Evolutionary conservation across 2,113 vertebrate genomes (phyloP), one percentile per base, ranked within the genome.

Genomic region (Andinoacara biseriatus): DNA sequence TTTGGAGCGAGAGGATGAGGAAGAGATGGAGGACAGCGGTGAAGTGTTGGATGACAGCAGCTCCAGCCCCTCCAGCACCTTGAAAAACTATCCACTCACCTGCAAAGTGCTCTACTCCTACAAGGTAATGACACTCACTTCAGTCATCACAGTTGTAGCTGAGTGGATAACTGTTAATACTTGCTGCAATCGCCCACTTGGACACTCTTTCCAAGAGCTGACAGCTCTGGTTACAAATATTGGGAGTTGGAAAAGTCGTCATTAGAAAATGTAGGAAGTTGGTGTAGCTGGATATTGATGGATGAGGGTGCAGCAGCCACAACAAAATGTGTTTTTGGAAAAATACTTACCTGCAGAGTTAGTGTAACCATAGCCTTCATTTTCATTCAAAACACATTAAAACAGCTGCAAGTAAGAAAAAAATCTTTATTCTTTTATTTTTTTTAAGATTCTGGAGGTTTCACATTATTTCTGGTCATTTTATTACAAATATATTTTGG

Each of bases 81-180:
- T 99, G 82, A 95, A 97, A 81, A 99, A 98, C 93, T 99, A 99
- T 38, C 98, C 98, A 0, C 96, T 99, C 87, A 99, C 98, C 90
- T 99, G 98, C 93, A 99, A 99, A 95, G 98, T 99, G 24, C 96
- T 99, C 89, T 99, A 99, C 94, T 99, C 98, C 0, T 99, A 99
- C 86, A 97, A 99, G 98, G 98, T 99, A 92, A 81, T 7, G 1
- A 0, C 49, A n/a, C 9, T 2, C 61, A 10, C 35, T 38, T 38
- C 35, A 38, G 35, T 8, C 35, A 38, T 38, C 35, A 65, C 13
- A 35, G 61, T 9, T 1, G 3, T 22, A 11, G 62, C 46, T 0
- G 10, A 59, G 38, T 11, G 22, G 38, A 1, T 52, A 52, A 52
- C 49, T 52, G 17, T 18, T 52, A 3, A 52, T 18, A 52, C 49